phyloP scores from a whole-genome alignment of 2,888 invertebrate species.

The Peribatodes rhomboidaria region DNA sequence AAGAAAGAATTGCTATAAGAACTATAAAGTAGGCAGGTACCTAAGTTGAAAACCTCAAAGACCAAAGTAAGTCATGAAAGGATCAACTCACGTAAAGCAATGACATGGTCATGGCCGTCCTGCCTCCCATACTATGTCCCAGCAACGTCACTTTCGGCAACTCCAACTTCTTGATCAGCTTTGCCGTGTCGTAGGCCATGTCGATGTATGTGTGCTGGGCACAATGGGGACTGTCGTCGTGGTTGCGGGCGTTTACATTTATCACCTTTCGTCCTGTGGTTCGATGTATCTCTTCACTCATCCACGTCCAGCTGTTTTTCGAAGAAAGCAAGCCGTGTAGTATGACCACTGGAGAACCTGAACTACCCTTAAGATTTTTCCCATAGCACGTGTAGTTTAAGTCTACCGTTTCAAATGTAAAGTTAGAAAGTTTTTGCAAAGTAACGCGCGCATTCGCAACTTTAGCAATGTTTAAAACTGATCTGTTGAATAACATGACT shows the following conservation, averaged over 20 bases:
- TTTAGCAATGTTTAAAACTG: not conserved
- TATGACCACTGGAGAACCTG: conserved; percentile 89
- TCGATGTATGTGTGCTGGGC: conserved; percentile 90
- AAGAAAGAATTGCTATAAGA: conserved; percentile 4
- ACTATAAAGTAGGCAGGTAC: not conserved
- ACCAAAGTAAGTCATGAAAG: not conserved
- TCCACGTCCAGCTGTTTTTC: conserved; percentile 95
- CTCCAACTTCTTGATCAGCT: conserved; percentile 87
- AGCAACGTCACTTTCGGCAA: conserved; percentile 90
- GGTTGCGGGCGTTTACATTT: conserved; percentile 96
- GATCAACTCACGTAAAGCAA: conserved; percentile 85
- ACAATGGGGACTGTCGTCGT: conserved; percentile 96
- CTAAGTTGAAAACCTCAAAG: not conserved
- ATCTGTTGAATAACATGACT: conserved; percentile 3
- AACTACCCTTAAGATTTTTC: conserved; percentile 61
- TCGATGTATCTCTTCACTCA: conserved; percentile 91
- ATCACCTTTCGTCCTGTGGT: conserved; percentile 91
- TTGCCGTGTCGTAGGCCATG: conserved; percentile 88
- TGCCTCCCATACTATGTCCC: conserved; percentile 98
- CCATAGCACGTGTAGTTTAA: conserved; percentile 90
- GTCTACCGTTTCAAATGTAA: conserved; percentile 71
- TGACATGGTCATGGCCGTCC: conserved; percentile 94
- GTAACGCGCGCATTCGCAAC: not conserved
- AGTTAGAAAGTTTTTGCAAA: conserved; percentile 4
- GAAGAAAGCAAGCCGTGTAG: conserved; percentile 97